Evolutionary conservation across 2,888 invertebrate genomes (phyloP), one percentile per base, ranked within the genome.

Genomic region (Zhengitettix transpicula): DNA sequence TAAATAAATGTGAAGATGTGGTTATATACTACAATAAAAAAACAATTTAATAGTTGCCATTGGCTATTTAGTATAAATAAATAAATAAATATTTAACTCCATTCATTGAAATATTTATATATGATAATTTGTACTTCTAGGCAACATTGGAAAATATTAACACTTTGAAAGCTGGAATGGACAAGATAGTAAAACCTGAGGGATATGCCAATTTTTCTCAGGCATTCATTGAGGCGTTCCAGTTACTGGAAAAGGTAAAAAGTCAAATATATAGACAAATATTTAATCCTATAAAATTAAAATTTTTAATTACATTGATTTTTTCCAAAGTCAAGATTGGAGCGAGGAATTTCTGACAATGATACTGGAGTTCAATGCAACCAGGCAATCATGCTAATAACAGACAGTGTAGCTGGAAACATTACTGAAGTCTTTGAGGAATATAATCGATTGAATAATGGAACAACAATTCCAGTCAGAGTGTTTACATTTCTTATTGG

Each of bases 401-500:
- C 98, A 0, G 98, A 98, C 73, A 95, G 95, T 55, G 88, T 95
- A 5, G 86, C 94, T 0, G 87, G 88, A 56, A 92, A 90, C 71
- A 80, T 89, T 65, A 88, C 90, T 14, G 87, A 93, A 66, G 7
- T 93, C 96, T 69, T 79, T 86, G 63, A 75, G 80, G 65, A 84
- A 90, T 73, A 97, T 96, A 72, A 79, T 84, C 75, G 76, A 78
- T n/a, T 77, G 79, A 56, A 77, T 63, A 84, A 85, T 64, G 82
- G 77, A 16, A 85, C 81, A 0, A 79, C 79, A 64, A 85, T 84
- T 68, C 87, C 94, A 60, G 91, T 96, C 0, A 81, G 98, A 63
- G 84, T 99, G 60, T 99, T 99, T 73, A 95, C 97, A 0, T 99
- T 93, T 75, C 79, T 98, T 28, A 85, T 98, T 63, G 98, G 98